Conservation (phyloP, 2,888 invertebrate species). For the Mechanitis mazaeus region DNA sequence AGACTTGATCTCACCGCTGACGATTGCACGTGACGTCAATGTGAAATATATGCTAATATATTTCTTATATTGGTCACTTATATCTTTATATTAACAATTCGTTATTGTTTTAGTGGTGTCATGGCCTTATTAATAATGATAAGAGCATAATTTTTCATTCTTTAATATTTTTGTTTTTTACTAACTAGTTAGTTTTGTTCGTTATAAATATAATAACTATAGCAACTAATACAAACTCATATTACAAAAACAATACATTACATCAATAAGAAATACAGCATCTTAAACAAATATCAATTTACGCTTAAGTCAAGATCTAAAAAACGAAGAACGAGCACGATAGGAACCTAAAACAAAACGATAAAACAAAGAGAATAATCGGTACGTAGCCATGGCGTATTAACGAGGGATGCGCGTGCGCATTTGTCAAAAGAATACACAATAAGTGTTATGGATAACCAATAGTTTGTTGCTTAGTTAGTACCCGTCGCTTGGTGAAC, state of each 20-base stretch:
- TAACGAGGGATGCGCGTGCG: conserved; percentile 49
- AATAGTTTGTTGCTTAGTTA: conserved; percentile 69
- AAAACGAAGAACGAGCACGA: conserved; percentile 23
- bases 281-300: conserved; percentile 26
- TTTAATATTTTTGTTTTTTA: no score
- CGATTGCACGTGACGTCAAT: conserved; percentile 64
- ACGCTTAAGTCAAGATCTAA: conserved; percentile 26
- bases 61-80: conserved; percentile 26
- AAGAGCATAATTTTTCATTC: no score
- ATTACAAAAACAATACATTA: conserved; percentile 4
- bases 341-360: conserved; percentile 38
- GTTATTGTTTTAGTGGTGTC: not conserved
- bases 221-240: not conserved
- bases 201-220: no score
- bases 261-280: conserved; percentile 5
- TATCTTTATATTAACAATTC: conserved; percentile 2
- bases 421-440: conserved; percentile 71
- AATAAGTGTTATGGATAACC: conserved; percentile 71
- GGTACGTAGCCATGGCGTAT: conserved; percentile 42
- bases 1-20: conserved; percentile 44
- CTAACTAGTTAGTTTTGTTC: no score
- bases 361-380: conserved; percentile 48
- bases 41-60: conserved; percentile 55
- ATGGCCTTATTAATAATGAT: no score
- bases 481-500: conserved; percentile 47